Evolutionary conservation across 2,797 vertebrate genomes (phyloP).

Genomic region (Chelonia mydas): DNA sequence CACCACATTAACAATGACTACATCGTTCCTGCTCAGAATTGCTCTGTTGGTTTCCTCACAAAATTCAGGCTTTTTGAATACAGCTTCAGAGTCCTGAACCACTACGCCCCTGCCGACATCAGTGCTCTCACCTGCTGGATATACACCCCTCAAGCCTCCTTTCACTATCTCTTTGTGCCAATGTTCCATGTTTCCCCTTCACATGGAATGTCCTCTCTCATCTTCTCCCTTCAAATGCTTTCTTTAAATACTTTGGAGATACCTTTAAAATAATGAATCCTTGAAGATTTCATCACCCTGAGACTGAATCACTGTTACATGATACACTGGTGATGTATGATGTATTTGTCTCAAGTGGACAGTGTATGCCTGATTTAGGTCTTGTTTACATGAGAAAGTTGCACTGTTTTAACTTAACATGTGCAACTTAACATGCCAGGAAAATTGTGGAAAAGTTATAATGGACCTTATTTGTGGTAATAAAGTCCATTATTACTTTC

Average conservation of each 20-base stretch:
- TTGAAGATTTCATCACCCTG: background rate
- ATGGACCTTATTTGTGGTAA: too few species aligned
- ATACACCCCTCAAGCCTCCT: background rate
- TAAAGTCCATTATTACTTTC: too few species aligned
- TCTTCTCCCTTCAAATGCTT: background rate
- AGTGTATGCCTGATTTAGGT: background rate
- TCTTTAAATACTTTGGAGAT: background rate
- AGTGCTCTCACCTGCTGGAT: background rate
- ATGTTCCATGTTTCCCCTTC: accelerated
- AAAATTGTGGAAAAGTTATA: too few species aligned
- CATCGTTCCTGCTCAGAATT: background rate
- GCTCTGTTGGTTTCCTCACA: background rate
- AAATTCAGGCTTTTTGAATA: background rate
- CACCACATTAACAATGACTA: background rate
- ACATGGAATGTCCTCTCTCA: background rate
- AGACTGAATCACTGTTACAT: background rate
- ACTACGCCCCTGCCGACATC: background rate
- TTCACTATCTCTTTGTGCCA: background rate
- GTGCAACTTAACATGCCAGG: too few species aligned
- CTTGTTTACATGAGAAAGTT: background rate
- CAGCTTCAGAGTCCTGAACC: background rate
- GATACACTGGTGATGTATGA: background rate
- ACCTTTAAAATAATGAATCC: background rate
- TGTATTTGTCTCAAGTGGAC: background rate
- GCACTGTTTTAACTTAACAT: background rate